Conservation (phyloP, 2,888 invertebrate species). For the Cactoblastis cactorum region DNA sequence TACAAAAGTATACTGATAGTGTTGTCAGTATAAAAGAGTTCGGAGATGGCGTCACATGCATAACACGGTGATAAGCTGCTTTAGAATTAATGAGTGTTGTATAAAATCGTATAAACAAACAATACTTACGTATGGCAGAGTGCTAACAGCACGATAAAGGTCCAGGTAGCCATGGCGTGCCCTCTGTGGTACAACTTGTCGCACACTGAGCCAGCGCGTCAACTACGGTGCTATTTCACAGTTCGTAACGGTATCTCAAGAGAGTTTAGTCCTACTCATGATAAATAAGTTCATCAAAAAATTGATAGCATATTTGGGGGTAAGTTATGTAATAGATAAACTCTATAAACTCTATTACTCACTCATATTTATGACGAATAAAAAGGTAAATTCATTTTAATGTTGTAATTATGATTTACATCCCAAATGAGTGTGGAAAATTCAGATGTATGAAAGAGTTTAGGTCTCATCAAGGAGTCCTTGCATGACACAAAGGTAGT, state of each 20-base stretch:
- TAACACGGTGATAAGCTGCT: neutral
- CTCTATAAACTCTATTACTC: neutral
- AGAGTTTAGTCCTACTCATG: slow-evolving; percentile 4
- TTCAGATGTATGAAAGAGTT: slow-evolving; percentile 1
- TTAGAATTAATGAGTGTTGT: neutral
- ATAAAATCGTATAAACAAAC: slow-evolving; percentile 24
- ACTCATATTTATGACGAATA: neutral
- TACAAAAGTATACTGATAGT: no score
- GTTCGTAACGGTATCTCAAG: slow-evolving; percentile 11
- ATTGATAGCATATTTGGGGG: neutral
- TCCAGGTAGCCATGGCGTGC: slow-evolving; percentile 40
- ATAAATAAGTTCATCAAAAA: slow-evolving; percentile 4
- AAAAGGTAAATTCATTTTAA: neutral
- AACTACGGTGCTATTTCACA: slow-evolving; percentile 33
- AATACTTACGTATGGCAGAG: slow-evolving; percentile 60
- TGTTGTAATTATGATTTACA: neutral
- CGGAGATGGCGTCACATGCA: no score
- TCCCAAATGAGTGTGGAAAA: neutral
- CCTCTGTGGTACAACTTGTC: slow-evolving; percentile 21
- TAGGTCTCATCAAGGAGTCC: slow-evolving; percentile 61
- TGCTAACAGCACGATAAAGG: slow-evolving; percentile 51
- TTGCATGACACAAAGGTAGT: slow-evolving; percentile 73
- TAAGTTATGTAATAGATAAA: neutral
- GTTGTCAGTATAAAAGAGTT: no score
- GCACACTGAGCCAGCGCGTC: slow-evolving; percentile 17